These are phyloP conservation scores for Nibea albiflora DNA, from an alignment of 2,113 vertebrate species.

Conservation along the genomic window DNA sequence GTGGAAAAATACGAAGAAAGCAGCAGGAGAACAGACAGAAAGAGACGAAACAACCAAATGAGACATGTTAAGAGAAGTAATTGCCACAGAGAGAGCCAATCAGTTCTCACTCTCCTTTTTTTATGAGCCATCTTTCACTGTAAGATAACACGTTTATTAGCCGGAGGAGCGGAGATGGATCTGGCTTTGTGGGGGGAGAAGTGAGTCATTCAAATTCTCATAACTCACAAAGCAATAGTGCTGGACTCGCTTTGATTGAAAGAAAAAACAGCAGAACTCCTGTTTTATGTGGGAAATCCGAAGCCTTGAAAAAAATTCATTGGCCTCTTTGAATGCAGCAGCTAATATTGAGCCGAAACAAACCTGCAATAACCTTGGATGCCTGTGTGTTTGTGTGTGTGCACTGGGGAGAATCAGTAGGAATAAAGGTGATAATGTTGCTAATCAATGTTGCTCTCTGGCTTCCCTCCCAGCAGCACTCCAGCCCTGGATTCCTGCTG, in stretches of 20 bases:
- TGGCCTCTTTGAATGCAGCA: slow-evolving; percentile 4
- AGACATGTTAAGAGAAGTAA: slow-evolving; percentile 3
- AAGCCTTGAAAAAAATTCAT: slow-evolving; percentile 53
- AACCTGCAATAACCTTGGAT: slow-evolving; percentile 52
- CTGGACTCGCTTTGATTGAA: not conserved
- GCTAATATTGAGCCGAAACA: slow-evolving; percentile 25
- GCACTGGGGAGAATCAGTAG: slow-evolving; percentile 8
- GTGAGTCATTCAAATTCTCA: slow-evolving; percentile 26
- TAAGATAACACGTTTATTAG: slow-evolving; percentile 22
- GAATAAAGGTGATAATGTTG: slow-evolving; percentile 62
- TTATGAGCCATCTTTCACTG: not conserved
- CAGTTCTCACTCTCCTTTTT: slow-evolving; percentile 1
- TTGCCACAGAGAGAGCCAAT: slow-evolving; percentile 13
- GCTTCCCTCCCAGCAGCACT: slow-evolving; percentile 41
- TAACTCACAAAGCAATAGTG: slow-evolving; percentile 35
- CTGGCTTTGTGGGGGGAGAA: not conserved
- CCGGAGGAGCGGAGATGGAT: slow-evolving; percentile 10
- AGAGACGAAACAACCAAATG: not conserved
- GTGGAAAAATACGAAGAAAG: slow-evolving; percentile 31
- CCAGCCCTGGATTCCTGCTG: slow-evolving; percentile 29
- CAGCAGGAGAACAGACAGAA: slow-evolving; percentile 10
- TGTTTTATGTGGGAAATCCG: slow-evolving; percentile 48
- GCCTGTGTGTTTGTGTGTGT: not conserved
- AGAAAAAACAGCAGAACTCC: not conserved
- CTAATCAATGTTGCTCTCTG: slow-evolving; percentile 57